Evolutionary conservation across 2,113 vertebrate species (phyloP).

Genomic region (Corythornis vintsioides): DNA sequence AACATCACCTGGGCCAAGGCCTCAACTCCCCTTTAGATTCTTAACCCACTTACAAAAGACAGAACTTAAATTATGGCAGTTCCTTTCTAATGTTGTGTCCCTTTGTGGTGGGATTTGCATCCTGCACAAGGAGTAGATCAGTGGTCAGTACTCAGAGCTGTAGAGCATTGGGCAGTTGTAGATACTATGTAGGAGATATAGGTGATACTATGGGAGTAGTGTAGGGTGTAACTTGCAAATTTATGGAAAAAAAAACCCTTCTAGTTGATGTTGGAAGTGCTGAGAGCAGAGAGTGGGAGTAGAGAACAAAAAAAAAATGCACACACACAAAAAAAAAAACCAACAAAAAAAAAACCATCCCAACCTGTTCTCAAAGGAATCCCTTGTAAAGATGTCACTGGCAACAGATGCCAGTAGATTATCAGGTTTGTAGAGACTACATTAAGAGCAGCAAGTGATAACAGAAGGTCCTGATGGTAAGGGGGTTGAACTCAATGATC

Average conservation of each 20-base stretch:
- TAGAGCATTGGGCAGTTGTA: neutral
- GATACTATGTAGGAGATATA: neutral
- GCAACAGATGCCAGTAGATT: neutral
- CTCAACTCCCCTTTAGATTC: constrained; percentile 51
- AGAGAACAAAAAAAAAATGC: neutral
- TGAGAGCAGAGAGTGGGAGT: neutral
- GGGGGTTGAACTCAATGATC: too few species aligned
- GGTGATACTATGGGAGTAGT: neutral
- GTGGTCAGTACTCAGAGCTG: neutral
- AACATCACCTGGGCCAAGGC: constrained; percentile 24
- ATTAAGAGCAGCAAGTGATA: neutral
- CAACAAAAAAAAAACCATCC: too few species aligned
- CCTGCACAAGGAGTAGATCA: neutral
- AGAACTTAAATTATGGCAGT: constrained; percentile 63
- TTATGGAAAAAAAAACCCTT: neutral
- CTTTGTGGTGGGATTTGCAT: neutral
- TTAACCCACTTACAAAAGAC: constrained; percentile 49
- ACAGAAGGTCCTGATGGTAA: neutral
- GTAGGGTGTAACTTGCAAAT: neutral
- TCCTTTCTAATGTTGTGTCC: neutral
- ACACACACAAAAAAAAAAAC: too few species aligned
- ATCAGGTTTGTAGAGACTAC: neutral
- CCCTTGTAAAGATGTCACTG: neutral
- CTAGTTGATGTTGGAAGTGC: neutral
- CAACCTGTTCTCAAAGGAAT: neutral